These are phyloP conservation scores for Sander lucioperca DNA, from an alignment of 2,113 vertebrate genomes.

Conservation along the genomic window DNA sequence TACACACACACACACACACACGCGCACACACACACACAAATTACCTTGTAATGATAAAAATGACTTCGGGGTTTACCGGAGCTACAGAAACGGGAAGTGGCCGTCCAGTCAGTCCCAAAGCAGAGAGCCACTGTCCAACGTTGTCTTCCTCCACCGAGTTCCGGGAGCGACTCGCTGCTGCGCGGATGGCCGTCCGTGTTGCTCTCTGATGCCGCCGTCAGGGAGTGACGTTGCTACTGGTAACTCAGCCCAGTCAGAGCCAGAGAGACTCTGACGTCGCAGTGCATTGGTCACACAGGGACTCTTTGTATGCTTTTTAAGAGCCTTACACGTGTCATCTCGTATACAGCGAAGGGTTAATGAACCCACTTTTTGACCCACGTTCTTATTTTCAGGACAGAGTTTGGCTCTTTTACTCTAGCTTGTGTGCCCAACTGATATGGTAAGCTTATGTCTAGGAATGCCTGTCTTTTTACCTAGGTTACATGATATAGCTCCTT, in stretches of 20 bases:
- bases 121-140: slow-evolving; percentile 13
- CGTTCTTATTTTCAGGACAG: not conserved
- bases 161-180: slow-evolving; percentile 56
- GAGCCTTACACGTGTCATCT: slow-evolving; percentile 31
- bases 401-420: not conserved
- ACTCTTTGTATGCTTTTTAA: slow-evolving; percentile 47
- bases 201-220: slow-evolving; percentile 65
- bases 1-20: not conserved
- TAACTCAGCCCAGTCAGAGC: slow-evolving; percentile 29
- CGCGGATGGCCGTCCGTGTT: slow-evolving; percentile 44
- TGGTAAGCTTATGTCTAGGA: not conserved
- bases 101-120: slow-evolving; percentile 28
- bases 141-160: slow-evolving; percentile 52
- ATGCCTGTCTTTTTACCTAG: too few relatives aligned
- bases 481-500: not conserved
- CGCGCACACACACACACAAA: not conserved
- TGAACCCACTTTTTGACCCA: slow-evolving; percentile 18
- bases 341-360: not conserved
- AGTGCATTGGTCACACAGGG: slow-evolving; percentile 27
- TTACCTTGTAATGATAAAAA: not conserved
- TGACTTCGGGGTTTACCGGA: slow-evolving; percentile 43
- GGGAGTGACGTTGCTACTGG: slow-evolving; percentile 70
- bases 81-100: slow-evolving; percentile 13
- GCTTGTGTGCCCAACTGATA: not conserved
- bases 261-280: slow-evolving; percentile 67